Percentiles rank a stretch among this genome's conserved stretches.
Evolutionary conservation across 2,113 vertebrate genomes (phyloP).

Genomic region (Bos taurus): DNA sequence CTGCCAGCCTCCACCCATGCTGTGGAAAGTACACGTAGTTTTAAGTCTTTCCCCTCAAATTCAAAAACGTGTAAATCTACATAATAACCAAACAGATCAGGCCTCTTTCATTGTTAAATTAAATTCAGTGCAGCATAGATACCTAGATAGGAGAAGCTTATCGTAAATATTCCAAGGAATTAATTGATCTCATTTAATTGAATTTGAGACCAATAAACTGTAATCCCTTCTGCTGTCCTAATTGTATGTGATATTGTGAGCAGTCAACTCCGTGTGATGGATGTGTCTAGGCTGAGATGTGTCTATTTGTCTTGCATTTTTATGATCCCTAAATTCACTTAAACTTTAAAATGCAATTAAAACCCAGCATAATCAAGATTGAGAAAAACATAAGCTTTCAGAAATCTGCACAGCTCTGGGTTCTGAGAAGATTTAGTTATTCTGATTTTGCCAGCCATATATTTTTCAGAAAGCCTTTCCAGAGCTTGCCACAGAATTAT

Average conservation of each 20-base stretch:
- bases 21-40: neutral
- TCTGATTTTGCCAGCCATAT: neutral
- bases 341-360: conserved; percentile 42
- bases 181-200: conserved; percentile 65
- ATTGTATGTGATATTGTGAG: neutral
- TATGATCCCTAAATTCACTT: conserved; percentile 40
- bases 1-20: neutral
- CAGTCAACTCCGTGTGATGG: neutral
- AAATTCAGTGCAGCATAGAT: neutral
- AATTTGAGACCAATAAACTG: conserved; percentile 55
- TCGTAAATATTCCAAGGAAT: conserved; percentile 44
- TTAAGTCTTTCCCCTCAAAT: neutral
- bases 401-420: conserved; percentile 15
- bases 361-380: conserved; percentile 35
- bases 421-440: conserved; percentile 26
- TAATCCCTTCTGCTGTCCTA: neutral
- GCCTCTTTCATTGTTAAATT: neutral
- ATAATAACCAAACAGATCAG: neutral
- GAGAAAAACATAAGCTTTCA: neutral
- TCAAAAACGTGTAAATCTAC: neutral
- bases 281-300: conserved; percentile 23
- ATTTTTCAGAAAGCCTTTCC: conserved; percentile 23
- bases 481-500: conserved; percentile 42
- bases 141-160: conserved; percentile 40
- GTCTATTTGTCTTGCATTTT: conserved; percentile 43